Evolutionary conservation across 2,113 vertebrate genomes (phyloP).

Genomic region (Cricetomys ansorgei): DNA sequence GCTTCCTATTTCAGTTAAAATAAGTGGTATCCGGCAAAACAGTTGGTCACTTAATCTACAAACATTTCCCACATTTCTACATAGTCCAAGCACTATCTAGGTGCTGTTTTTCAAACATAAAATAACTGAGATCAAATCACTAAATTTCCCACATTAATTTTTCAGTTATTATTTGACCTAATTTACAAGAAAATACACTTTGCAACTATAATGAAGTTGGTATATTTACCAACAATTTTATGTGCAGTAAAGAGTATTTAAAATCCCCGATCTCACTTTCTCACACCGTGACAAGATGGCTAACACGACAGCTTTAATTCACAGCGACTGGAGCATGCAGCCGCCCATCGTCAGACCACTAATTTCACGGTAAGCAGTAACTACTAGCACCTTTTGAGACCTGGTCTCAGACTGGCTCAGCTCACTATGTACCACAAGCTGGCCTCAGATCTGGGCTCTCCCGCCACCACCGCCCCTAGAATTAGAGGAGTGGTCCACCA

Average conservation of each 20-base stretch:
- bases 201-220: conserved; percentile 18
- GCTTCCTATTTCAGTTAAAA: conserved; percentile 44
- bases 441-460: not conserved
- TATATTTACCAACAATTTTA: conserved; percentile 10
- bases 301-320: conserved; percentile 23
- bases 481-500: not conserved
- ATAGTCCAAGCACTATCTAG: not conserved
- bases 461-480: not conserved
- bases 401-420: too few relatives aligned
- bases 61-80: conserved; percentile 6
- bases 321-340: not conserved
- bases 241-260: conserved; percentile 25
- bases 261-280: conserved; percentile 9
- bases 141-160: conserved; percentile 37
- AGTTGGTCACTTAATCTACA: conserved; percentile 31
- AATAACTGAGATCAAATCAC: not conserved
- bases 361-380: not conserved
- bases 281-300: conserved; percentile 1
- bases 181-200: not conserved
- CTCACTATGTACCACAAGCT: not conserved
- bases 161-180: not conserved
- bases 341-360: not conserved
- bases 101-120: conserved; percentile 42
- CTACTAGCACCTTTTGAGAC: not conserved
- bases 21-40: not conserved